phyloP scores from a whole-genome alignment of 2,797 vertebrate genomes.

The Loriculus beryllinus region DNA sequence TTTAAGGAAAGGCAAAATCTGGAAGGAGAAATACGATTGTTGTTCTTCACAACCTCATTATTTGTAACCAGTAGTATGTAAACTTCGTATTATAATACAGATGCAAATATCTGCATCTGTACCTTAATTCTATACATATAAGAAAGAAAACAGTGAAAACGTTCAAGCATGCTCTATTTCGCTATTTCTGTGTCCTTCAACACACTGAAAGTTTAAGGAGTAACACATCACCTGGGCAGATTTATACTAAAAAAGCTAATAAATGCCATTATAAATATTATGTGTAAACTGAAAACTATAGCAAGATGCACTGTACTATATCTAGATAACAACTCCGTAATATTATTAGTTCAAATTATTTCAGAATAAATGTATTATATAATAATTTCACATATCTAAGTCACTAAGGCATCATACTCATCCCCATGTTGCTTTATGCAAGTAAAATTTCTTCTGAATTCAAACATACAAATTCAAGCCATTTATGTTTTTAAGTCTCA shows the following conservation, averaged over 20 bases:
- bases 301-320: neutral
- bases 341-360: constrained; percentile 29
- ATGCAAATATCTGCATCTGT: constrained; percentile 70
- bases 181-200: constrained; percentile 10
- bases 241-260: constrained; percentile 52
- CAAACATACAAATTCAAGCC: neutral
- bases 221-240: neutral
- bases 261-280: constrained; percentile 34
- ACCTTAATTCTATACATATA: constrained; percentile 59
- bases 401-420: neutral
- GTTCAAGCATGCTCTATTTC: constrained; percentile 42
- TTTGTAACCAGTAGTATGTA: constrained; percentile 59
- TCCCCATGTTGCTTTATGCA: neutral
- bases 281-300: constrained; percentile 2
- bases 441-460: constrained; percentile 24
- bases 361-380: neutral
- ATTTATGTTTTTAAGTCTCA: constrained; percentile 25
- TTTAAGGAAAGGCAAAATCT: constrained; percentile 21
- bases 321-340: constrained; percentile 31
- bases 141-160: constrained; percentile 61
- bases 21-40: constrained; percentile 31
- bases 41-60: constrained; percentile 55
- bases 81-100: constrained; percentile 57
- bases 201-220: constrained; percentile 29
- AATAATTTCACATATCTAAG: neutral